Evolutionary conservation across 2,888 invertebrate genomes (phyloP).

Genomic region (Deilephila elpenor): DNA sequence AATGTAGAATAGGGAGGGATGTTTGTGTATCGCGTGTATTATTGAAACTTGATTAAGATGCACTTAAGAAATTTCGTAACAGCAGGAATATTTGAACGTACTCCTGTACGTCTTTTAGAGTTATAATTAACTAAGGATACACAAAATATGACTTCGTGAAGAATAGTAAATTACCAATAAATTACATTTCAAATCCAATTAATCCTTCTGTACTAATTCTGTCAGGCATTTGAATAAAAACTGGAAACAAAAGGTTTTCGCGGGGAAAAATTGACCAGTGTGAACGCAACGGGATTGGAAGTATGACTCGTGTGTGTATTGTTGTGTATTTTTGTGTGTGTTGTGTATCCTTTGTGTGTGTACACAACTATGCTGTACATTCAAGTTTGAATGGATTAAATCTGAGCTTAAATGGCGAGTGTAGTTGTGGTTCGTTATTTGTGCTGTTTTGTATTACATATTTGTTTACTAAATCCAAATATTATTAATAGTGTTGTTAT

Average conservation of each 20-base stretch:
- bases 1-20: too few relatives aligned
- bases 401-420: not conserved
- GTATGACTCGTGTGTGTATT: slow-evolving; percentile 19
- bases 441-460: too few relatives aligned
- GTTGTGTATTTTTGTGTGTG: slow-evolving; percentile 2
- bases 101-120: too few relatives aligned
- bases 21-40: too few relatives aligned
- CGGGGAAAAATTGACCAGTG: slow-evolving; percentile 37
- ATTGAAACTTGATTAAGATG: too few relatives aligned
- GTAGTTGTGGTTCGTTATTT: not conserved
- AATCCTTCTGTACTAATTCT: slow-evolving; percentile 10
- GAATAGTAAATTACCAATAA: not conserved
- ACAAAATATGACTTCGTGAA: not conserved
- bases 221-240: slow-evolving; percentile 34
- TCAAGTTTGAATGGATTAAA: slow-evolving; percentile 20
- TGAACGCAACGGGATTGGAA: slow-evolving; percentile 28
- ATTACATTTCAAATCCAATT: not conserved
- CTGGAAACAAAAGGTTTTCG: slow-evolving; percentile 42
- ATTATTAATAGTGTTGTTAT: too few relatives aligned
- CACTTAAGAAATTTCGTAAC: too few relatives aligned
- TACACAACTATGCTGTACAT: not conserved
- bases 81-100: too few relatives aligned
- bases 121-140: too few relatives aligned
- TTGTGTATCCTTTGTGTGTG: not conserved
- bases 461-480: too few relatives aligned